Percentiles rank a stretch among this genome's conserved stretches.
phyloP scores from a whole-genome alignment of 1,140 invertebrate species.

The Listronotus bonariensis region DNA sequence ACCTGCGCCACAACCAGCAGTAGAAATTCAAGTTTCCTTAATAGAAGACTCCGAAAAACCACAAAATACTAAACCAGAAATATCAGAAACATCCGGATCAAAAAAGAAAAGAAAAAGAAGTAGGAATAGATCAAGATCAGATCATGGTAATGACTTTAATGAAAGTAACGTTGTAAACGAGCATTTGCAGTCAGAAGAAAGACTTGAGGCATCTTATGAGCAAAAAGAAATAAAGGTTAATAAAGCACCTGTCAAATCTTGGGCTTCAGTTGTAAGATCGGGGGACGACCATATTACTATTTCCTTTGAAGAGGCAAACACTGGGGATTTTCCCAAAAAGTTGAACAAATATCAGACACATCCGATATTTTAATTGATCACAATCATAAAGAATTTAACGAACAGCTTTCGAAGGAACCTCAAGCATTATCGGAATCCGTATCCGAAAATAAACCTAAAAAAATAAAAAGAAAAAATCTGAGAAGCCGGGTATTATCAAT shows the following conservation, averaged over 20 bases:
- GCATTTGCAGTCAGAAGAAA: neutral
- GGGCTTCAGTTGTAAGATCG: slow-evolving; percentile 36
- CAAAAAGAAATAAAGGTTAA: neutral
- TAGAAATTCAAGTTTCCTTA: neutral
- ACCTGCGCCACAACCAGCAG: no score
- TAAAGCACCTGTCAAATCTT: slow-evolving; percentile 26
- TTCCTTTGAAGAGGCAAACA: no score
- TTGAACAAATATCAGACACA: neutral
- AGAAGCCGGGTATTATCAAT: slow-evolving; percentile 39
- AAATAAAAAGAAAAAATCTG: slow-evolving; percentile 36
- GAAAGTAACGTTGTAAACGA: slow-evolving; percentile 10
- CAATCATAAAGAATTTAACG: neutral
- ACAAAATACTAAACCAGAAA: no score
- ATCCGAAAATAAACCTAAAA: slow-evolving; percentile 29
- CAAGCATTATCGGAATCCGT: neutral
- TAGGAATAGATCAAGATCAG: slow-evolving; percentile 45
- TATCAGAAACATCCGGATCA: no score
- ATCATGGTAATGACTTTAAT: slow-evolving; percentile 6
- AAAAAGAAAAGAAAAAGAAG: slow-evolving; percentile 46
- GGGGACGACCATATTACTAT: slow-evolving; percentile 4
- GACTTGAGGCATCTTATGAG: slow-evolving; percentile 9
- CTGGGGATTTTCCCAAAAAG: no score
- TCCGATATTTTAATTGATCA: no score
- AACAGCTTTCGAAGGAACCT: neutral
- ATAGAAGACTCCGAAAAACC: no score